Conservation (phyloP, 2,797 vertebrate genomes). For the Macroramphosus scolopax region DNA sequence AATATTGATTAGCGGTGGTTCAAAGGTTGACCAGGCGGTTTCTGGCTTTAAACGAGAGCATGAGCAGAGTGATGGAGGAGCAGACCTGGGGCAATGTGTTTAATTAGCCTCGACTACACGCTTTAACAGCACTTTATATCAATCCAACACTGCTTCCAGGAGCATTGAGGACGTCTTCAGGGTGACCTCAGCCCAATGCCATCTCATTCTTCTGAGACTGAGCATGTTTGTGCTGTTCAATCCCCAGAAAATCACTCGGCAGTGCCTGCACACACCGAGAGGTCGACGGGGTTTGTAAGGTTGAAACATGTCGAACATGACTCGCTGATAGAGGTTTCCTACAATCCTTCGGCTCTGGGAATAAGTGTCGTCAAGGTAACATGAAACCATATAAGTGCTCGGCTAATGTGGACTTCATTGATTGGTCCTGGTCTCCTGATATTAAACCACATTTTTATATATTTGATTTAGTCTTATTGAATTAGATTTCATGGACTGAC, state of each 20-base stretch:
- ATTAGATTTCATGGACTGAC: slow-evolving; percentile 43
- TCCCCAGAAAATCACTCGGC: slow-evolving; percentile 40
- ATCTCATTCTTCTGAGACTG: slow-evolving; percentile 36
- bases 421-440: slow-evolving; percentile 29
- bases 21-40: slow-evolving; percentile 56
- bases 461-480: slow-evolving; percentile 50
- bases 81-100: slow-evolving; percentile 14
- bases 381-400: slow-evolving; percentile 27
- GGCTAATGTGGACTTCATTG: slow-evolving; percentile 26
- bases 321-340: slow-evolving; percentile 17
- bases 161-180: slow-evolving; percentile 20
- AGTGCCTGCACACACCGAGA: slow-evolving; percentile 25
- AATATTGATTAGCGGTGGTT: slow-evolving; percentile 63
- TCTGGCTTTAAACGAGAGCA: slow-evolving; percentile 15
- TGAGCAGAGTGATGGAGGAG: slow-evolving; percentile 19
- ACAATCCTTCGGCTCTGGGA: slow-evolving; percentile 14
- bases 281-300: slow-evolving; percentile 47
- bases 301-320: slow-evolving; percentile 25
- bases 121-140: slow-evolving; percentile 23
- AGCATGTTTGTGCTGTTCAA: slow-evolving; percentile 38
- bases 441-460: slow-evolving; percentile 31
- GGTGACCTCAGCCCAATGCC: slow-evolving; percentile 22
- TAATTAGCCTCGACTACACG: slow-evolving; percentile 31
- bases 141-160: slow-evolving; percentile 12
- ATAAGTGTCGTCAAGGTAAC: slow-evolving; percentile 19